A percentile compares a stretch with the other conserved stretches of the same genome.
These are phyloP conservation scores for Periophthalmodon schlosseri DNA, from an alignment of 2,113 vertebrate species.

Conservation along the genomic window DNA sequence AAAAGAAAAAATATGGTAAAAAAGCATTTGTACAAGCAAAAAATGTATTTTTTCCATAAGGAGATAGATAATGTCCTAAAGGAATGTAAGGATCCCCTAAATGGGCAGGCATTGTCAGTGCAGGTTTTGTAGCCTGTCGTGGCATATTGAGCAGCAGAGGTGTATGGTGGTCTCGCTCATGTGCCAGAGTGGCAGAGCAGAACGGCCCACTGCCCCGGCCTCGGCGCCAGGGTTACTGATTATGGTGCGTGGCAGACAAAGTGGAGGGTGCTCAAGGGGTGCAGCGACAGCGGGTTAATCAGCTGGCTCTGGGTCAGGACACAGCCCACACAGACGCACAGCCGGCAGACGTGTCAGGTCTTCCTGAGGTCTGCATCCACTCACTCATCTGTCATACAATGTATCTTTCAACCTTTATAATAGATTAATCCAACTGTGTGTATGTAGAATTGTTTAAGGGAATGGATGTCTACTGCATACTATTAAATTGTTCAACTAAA, in stretches of 20 bases:
- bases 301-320: slow-evolving; percentile 87
- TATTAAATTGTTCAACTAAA: background rate
- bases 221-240: slow-evolving; percentile 60
- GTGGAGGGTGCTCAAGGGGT: slow-evolving; percentile 78
- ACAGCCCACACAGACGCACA: slow-evolving; percentile 88
- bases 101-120: slow-evolving; percentile 40
- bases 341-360: slow-evolving; percentile 85
- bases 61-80: slow-evolving; percentile 32
- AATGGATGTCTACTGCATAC: background rate
- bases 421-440: background rate
- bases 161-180: slow-evolving; percentile 63
- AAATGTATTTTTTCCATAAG: slow-evolving; percentile 19
- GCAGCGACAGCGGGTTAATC: slow-evolving; percentile 84
- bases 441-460: background rate
- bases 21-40: background rate
- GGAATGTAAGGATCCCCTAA: slow-evolving; percentile 53
- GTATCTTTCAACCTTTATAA: background rate
- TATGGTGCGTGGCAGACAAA: slow-evolving; percentile 68
- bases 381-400: slow-evolving; percentile 13
- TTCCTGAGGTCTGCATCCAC: slow-evolving; percentile 65
- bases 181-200: slow-evolving; percentile 62
- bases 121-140: slow-evolving; percentile 48
- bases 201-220: slow-evolving; percentile 51
- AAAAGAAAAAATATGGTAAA: slow-evolving; percentile 4
- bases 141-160: slow-evolving; percentile 54